These are phyloP conservation scores for Mylabris sibirica DNA, from an alignment of 2,888 invertebrate genomes.

Conservation along the genomic window DNA sequence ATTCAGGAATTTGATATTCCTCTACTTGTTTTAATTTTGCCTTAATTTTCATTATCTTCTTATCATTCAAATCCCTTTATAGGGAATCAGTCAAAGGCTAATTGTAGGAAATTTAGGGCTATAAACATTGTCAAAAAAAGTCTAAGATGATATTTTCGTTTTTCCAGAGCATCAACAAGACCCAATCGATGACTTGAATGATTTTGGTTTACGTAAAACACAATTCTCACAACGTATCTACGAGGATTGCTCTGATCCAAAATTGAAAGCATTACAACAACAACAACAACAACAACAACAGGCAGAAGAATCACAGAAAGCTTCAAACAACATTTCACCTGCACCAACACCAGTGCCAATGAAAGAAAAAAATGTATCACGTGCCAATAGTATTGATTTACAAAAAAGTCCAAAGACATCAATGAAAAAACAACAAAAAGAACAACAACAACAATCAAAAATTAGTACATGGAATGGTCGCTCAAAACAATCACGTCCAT, in stretches of 20 bases:
- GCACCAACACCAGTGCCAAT: constrained; percentile 16
- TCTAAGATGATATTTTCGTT: constrained; percentile 1
- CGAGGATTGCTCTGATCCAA: constrained; percentile 57
- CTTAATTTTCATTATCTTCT: no score
- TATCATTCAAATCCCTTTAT: no score
- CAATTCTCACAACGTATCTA: constrained; percentile 72
- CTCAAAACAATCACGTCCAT: constrained; percentile 61
- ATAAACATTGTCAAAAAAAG: no score
- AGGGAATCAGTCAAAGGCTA: no score
- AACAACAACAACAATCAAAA: constrained; percentile 62
- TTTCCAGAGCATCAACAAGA: constrained; percentile 59
- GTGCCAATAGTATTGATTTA: not conserved
- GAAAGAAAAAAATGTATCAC: not conserved
- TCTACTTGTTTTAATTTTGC: no score
- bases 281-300: constrained; percentile 17
- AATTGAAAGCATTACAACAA: constrained; percentile 17
- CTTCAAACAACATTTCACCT: constrained; percentile 29
- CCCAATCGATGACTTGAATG: constrained; percentile 69
- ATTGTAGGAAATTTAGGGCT: no score
- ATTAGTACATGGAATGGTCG: constrained; percentile 82
- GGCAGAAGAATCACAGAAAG: constrained; percentile 26
- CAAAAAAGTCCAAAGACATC: constrained; percentile 39
- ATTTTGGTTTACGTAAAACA: constrained; percentile 75
- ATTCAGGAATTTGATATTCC: no score
- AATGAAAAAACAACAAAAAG: constrained; percentile 60